phyloP scores from a whole-genome alignment of 2,797 vertebrate species.

The Alosa sapidissima region DNA sequence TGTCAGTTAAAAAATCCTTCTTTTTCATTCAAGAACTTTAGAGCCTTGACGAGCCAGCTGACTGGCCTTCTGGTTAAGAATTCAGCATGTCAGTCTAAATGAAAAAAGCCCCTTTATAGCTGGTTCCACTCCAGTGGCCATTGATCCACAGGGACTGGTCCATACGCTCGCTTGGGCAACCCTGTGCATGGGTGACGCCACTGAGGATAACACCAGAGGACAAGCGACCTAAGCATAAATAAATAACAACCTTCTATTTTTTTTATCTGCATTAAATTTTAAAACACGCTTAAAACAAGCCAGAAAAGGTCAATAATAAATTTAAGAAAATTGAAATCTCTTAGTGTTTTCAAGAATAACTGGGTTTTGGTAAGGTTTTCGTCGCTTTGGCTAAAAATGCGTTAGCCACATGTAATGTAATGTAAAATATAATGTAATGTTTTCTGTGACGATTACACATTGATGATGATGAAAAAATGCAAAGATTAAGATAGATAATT shows the following conservation, averaged over 20 bases:
- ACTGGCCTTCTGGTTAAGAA: conserved; percentile 27
- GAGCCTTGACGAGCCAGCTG: neutral
- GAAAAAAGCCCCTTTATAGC: conserved; percentile 42
- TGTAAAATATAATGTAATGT: too few relatives aligned
- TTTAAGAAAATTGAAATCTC: neutral
- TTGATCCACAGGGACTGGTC: conserved; percentile 34
- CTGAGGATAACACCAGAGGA: conserved; percentile 37
- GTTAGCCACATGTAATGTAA: too few relatives aligned
- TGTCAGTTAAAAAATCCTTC: conserved; percentile 9
- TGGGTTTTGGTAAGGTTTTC: too few relatives aligned
- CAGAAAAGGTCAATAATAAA: conserved; percentile 11
- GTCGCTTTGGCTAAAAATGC: too few relatives aligned
- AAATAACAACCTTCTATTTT: conserved; percentile 47
- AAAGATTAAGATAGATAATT: neutral
- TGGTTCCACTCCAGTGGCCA: conserved; percentile 24
- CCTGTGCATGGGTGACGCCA: conserved; percentile 6
- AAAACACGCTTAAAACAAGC: conserved; percentile 31
- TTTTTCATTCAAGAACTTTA: neutral
- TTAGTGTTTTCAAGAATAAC: neutral
- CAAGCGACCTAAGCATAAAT: conserved; percentile 44
- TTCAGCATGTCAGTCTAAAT: conserved; percentile 31
- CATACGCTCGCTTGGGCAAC: conserved; percentile 21
- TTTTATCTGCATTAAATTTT: conserved; percentile 50
- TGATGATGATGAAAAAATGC: neutral
- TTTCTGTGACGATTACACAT: neutral